A percentile compares a stretch with the other conserved stretches of the same genome.
These are phyloP conservation scores for Cyphomyrmex costatus DNA, from an alignment of 1,140 invertebrate species.

Conservation along the genomic window DNA sequence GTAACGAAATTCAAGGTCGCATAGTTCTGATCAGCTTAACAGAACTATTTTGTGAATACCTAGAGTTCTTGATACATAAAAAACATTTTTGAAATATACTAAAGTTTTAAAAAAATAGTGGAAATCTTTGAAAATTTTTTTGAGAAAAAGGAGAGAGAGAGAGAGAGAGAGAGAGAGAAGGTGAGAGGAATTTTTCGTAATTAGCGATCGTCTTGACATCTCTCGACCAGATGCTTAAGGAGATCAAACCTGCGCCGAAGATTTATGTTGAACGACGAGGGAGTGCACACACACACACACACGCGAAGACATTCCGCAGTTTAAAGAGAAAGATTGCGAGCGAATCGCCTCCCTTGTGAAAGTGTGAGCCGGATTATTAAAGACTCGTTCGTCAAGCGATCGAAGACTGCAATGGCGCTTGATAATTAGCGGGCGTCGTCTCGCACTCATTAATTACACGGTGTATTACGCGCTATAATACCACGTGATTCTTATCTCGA, in stretches of 20 bases:
- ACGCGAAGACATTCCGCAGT: constrained; percentile 9
- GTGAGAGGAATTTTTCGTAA: constrained; percentile 1
- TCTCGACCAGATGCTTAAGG: background rate
- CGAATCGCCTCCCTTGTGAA: background rate
- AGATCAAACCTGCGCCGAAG: constrained; percentile 12
- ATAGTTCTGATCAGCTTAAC: too few species aligned
- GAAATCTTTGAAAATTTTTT: too few species aligned
- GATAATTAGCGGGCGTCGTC: constrained; percentile 7
- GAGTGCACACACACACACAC: too few species aligned
- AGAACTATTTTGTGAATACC: too few species aligned
- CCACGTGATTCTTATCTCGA: constrained; percentile 14
- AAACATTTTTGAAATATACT: too few species aligned
- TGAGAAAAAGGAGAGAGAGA: too few species aligned
- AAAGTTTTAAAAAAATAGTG: too few species aligned
- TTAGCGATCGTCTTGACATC: background rate
- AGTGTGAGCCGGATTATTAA: constrained; percentile 1
- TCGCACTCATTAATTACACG: constrained; percentile 27
- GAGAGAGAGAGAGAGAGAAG: too few species aligned
- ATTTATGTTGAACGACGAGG: constrained; percentile 5
- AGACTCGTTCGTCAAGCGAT: constrained; percentile 30
- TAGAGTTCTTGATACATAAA: too few species aligned
- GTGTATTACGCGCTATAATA: constrained; percentile 5
- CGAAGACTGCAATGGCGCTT: background rate
- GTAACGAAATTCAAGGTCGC: too few species aligned
- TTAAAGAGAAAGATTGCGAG: constrained; percentile 19